Conservation (phyloP, 35 echinoderm and acorn worm species). For the Holothuria glaberrima region DNA sequence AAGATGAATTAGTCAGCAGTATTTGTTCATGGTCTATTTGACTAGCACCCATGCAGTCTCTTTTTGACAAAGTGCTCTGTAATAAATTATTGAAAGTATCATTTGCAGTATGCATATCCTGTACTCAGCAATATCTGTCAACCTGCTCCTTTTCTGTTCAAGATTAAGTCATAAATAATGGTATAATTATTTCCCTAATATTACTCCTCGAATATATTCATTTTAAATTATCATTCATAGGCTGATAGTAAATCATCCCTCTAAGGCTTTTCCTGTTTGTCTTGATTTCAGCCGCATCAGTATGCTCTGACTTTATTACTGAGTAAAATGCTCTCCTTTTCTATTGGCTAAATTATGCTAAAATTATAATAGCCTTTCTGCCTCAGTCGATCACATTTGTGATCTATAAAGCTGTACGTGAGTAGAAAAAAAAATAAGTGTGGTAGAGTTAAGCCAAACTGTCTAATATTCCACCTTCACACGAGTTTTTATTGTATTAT, state of each 20-base stretch:
- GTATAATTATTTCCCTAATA: slow-evolving; percentile 27
- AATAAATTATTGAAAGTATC: too few species aligned
- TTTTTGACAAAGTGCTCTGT: too few species aligned
- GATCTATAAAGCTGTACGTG: slow-evolving; percentile 35
- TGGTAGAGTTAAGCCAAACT: slow-evolving; percentile 26
- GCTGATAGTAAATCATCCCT: slow-evolving; percentile 31
- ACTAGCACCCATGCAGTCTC: too few species aligned
- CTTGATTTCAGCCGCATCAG: slow-evolving; percentile 21
- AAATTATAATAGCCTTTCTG: slow-evolving; percentile 42
- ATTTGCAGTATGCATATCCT: too few species aligned
- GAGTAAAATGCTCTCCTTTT: slow-evolving; percentile 19
- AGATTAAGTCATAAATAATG: slow-evolving; percentile 17
- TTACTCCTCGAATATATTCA: too few species aligned
- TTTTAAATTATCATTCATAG: slow-evolving; percentile 18
- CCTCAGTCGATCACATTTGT: slow-evolving; percentile 19
- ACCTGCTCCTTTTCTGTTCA: too few species aligned
- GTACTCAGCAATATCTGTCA: too few species aligned
- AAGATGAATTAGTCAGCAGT: too few species aligned
- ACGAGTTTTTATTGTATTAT: slow-evolving; percentile 41
- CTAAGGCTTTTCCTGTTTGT: background rate
- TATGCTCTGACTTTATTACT: background rate
- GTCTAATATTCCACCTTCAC: slow-evolving; percentile 44
- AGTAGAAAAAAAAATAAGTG: background rate
- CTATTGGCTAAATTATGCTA: slow-evolving; percentile 50
- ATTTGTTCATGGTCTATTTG: too few species aligned